Evolutionary conservation across 2,888 invertebrate genomes (phyloP).

Genomic region (Torymus auratus): DNA sequence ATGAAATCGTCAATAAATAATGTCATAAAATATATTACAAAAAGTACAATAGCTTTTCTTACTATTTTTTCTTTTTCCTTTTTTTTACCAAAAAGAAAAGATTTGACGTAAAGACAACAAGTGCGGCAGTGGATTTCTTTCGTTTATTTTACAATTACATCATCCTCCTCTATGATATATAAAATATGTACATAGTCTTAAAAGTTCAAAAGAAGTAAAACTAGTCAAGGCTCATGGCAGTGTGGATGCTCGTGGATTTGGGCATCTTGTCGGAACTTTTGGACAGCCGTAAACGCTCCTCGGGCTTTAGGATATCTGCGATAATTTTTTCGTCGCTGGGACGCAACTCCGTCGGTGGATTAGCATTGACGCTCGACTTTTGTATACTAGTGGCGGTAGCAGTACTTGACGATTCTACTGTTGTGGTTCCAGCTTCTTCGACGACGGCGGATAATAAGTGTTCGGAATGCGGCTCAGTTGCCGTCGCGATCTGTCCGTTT

Average conservation of each 20-base stretch:
- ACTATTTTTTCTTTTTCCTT: no score
- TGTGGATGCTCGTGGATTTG: constrained; percentile 73
- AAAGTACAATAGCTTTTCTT: neutral
- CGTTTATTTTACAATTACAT: constrained; percentile 59
- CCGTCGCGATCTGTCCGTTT: constrained; percentile 65
- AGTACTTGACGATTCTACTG: constrained; percentile 59
- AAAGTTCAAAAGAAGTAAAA: constrained; percentile 64
- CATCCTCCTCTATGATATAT: constrained; percentile 63
- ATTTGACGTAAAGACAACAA: constrained; percentile 25
- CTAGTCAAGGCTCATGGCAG: constrained; percentile 76
- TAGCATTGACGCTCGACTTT: constrained; percentile 58
- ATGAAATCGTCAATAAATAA: no score
- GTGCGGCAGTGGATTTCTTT: constrained; percentile 62
- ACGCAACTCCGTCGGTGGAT: constrained; percentile 62
- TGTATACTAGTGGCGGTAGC: constrained; percentile 54
- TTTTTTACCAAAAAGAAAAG: neutral
- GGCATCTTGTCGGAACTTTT: constrained; percentile 70
- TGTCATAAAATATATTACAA: no score
- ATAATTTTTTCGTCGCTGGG: constrained; percentile 74
- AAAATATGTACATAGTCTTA: constrained; percentile 74
- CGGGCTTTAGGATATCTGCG: constrained; percentile 74
- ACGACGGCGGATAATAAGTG: constrained; percentile 63
- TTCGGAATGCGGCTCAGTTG: constrained; percentile 59
- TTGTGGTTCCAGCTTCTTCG: constrained; percentile 63
- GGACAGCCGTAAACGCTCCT: constrained; percentile 69